Conservation (phyloP, 1,140 invertebrate species). For the Mercenaria mercenaria region DNA sequence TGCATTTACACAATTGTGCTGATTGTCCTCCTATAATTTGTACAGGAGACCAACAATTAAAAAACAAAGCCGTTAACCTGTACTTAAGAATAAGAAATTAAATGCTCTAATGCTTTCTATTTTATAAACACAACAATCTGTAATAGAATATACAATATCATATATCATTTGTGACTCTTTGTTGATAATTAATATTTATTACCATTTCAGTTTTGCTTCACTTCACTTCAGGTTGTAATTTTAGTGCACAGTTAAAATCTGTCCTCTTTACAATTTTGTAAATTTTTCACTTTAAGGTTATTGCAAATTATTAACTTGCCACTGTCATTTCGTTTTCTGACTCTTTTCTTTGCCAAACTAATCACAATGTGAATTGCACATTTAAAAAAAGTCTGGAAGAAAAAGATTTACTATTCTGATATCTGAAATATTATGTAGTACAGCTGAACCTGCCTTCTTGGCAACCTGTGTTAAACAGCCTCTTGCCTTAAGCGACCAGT, state of each 20-base stretch:
- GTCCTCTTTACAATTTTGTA: too few relatives aligned
- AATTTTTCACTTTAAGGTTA: too few relatives aligned
- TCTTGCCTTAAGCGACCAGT: too few relatives aligned
- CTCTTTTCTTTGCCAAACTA: too few relatives aligned
- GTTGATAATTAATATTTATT: conserved; percentile 60
- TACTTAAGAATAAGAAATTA: conserved; percentile 47
- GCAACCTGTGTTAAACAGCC: too few relatives aligned
- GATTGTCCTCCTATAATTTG: background rate
- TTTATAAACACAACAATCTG: background rate
- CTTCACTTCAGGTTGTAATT: background rate
- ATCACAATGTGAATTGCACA: too few relatives aligned
- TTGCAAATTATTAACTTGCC: too few relatives aligned
- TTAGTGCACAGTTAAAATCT: conserved; percentile 8
- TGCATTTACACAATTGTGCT: background rate
- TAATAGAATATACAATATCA: conserved; percentile 42
- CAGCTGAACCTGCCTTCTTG: too few relatives aligned
- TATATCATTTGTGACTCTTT: conserved; percentile 17
- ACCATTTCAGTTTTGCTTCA: background rate
- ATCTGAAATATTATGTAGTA: too few relatives aligned
- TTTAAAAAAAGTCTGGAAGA: too few relatives aligned
- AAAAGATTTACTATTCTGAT: too few relatives aligned
- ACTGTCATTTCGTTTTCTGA: too few relatives aligned
- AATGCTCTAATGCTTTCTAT: background rate
- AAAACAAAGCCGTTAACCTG: background rate
- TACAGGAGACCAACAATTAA: background rate